phyloP scores from a whole-genome alignment of 2,888 invertebrate species.

The Maniola hyperantus region DNA sequence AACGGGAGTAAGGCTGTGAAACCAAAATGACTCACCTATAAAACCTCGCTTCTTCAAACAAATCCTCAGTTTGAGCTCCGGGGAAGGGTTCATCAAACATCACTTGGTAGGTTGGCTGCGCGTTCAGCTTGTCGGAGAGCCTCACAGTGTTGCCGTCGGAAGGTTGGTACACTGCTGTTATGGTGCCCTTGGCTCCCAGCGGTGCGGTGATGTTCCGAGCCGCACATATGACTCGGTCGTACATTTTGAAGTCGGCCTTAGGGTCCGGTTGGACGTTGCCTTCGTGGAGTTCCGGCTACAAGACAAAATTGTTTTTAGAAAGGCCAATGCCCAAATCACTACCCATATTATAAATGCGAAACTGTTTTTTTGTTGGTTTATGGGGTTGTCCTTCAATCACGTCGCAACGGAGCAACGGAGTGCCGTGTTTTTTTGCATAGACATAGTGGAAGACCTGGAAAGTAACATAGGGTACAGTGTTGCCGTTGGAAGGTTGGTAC shows the following conservation, averaged over 20 bases:
- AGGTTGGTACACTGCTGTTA: slow-evolving; percentile 85
- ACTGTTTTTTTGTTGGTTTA: no score
- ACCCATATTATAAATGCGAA: no score
- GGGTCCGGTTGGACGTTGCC: slow-evolving; percentile 86
- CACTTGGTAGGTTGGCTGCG: slow-evolving; percentile 87
- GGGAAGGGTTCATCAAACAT: slow-evolving; percentile 90
- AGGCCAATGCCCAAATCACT: no score
- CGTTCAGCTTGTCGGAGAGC: slow-evolving; percentile 76
- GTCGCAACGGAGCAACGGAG: no score
- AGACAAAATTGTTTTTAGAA: neutral
- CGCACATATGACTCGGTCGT: slow-evolving; percentile 93
- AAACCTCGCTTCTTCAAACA: slow-evolving; percentile 60
- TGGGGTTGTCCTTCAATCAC: no score
- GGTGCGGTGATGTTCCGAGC: slow-evolving; percentile 90
- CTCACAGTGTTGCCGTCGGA: slow-evolving; percentile 69
- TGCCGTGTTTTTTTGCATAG: no score
- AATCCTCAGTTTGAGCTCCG: slow-evolving; percentile 79
- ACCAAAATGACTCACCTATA: slow-evolving; percentile 57
- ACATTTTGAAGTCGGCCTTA: slow-evolving; percentile 84
- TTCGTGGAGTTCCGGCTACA: slow-evolving; percentile 75
- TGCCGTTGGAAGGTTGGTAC: slow-evolving; percentile 59
- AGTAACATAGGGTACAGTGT: no score
- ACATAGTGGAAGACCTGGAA: no score
- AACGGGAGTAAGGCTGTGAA: no score
- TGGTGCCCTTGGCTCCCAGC: slow-evolving; percentile 91